phyloP scores from a whole-genome alignment of 2,113 vertebrate species.

The Laticauda laticaudata region DNA sequence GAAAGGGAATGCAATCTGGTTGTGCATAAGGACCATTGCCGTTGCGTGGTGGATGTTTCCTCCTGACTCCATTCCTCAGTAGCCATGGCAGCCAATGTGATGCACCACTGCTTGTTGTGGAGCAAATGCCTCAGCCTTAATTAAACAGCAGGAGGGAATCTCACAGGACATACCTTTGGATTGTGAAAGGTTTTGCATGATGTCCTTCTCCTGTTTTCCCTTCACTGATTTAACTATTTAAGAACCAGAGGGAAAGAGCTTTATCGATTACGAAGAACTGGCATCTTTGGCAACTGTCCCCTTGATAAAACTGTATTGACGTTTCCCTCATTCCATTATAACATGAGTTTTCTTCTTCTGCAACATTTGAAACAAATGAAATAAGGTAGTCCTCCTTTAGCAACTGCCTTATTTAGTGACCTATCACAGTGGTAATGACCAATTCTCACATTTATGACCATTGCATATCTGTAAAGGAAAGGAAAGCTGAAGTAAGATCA shows the following conservation, averaged over 20 bases:
- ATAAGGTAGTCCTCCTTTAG: constrained; percentile 6
- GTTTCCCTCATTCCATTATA: not conserved
- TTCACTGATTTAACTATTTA: rapidly evolving
- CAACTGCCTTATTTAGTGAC: not conserved
- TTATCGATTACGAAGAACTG: not conserved
- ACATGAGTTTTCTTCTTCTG: not conserved
- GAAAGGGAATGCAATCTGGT: not conserved
- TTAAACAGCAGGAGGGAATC: not conserved
- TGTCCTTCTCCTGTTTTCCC: not conserved
- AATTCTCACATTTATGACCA: not conserved
- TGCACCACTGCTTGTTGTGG: not conserved
- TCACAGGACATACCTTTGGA: not conserved
- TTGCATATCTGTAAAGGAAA: not conserved
- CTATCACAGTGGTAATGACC: not conserved
- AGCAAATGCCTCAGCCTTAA: not conserved
- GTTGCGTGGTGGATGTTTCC: not conserved
- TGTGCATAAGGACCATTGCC: not conserved
- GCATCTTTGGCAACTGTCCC: not conserved
- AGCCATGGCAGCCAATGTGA: not conserved
- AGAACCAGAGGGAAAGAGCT: not conserved
- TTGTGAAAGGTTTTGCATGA: not conserved
- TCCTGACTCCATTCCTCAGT: not conserved
- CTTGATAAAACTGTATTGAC: not conserved
- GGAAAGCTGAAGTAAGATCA: not conserved
- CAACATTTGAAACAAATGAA: constrained; percentile 54